Base-by-base conservation (phyloP, 2,888 invertebrate species). In the Uloborus plumipes region DNA sequence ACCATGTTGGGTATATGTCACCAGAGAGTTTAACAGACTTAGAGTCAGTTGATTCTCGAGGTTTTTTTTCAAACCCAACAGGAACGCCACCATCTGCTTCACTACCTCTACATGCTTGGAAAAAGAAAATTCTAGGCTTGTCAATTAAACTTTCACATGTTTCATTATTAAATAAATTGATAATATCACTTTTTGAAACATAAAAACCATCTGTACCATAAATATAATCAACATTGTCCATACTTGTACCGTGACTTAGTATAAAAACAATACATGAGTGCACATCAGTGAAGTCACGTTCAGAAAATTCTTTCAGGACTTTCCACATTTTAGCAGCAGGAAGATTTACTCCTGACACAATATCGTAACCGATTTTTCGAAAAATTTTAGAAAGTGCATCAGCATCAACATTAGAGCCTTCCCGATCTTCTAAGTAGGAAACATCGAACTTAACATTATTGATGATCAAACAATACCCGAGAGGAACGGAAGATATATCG, bases 191-290 rank as follows among this genome's bases (percentile, higher is more conserved):
- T 31, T 71, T 75, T 9, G 22, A 9, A 4, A 81, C 2, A n/a
- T 1, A 20, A 6, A 22, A 9, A 1, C 26, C 16, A 59, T 81
- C 74, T 16, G 18, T 47, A n/a, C 81, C 81, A 70, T 65, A 81
- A 0, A 85, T 51, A 26, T 77, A 55, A 53, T 81, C 76, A 2
- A 31, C 3, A 11, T 72, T 67, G 7, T 61, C 39, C 2, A 18
- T 18, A 31, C 50, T 61, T 15, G 71, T 69, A 15, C 86, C 86
- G 62, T 86, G 86, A 26, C 85, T 84, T 31, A 86, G 58, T 20
- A 86, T 83, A 20, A 86, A 77, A 31, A 81, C 15, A 26, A 85
- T 65, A 20, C 84, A 75, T 6, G 83, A 74, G 67, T 85, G 77
- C 49, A 85, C 82, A 11, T 31, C 14, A 18, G 50, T 39, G 22